Base-by-base conservation (phyloP, 1,140 invertebrate genomes). In the Euura saliciscinereae region DNA sequence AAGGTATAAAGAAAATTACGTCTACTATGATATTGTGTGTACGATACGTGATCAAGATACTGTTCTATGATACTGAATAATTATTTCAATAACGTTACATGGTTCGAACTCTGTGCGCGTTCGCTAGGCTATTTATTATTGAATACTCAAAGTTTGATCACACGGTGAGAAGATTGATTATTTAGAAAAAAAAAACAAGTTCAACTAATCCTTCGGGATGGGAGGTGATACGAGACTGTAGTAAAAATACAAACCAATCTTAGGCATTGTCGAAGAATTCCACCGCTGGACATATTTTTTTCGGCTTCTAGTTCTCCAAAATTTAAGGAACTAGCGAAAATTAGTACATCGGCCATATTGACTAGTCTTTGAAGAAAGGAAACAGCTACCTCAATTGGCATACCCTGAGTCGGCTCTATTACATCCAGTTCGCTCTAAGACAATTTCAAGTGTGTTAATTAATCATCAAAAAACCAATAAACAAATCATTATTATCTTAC, bases 251-350 rank as follows among this genome's bases (percentile, higher is more conserved):
- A 90, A 89, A 98, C 98, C 91, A 99, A 88, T 87, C 99, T 89
- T 44, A 99, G 90, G 86, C 98, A 99, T 88, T 99, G 99, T 74
- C 98, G 88, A 10, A 99, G 86, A 76, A 99, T 99, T 64, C 98
- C 98, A 44, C 99, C 99, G 81, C 95, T 96, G n/a, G 98, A 98
- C 98, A 99, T 99, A 83, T 99, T 99, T 88, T 99, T 99, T 85
- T 99, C 99, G 1, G 97, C 96, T 88, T 99, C 99, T 45, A 99
- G 88, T 88, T 99, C 98, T 70, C 94, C 95, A 84, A 99, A 99
- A 89, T 98, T 99, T 51, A 98, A 90, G 6, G 97, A 97, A 80
- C 96, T 98, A 68, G 98, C 97, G 89, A 99, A 99, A 75, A 99
- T 97, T 64, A 99, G 90, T 28, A 99, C 96, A 84, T 99, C 99